Conservation (phyloP, 64 coral and sea anemone genomes). For the Trachythela sp. region DNA sequence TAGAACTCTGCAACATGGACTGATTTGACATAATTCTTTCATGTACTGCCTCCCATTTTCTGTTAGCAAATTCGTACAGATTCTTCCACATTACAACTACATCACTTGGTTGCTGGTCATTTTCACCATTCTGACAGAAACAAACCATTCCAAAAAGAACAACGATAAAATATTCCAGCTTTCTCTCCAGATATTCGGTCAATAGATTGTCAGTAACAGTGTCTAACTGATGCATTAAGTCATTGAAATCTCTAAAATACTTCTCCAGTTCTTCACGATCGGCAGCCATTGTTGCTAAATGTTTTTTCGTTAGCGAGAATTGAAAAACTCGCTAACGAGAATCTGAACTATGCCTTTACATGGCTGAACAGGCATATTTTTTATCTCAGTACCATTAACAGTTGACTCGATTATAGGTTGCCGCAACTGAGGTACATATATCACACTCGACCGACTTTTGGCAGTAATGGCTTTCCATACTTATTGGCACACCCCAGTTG, state of each 20-base stretch:
- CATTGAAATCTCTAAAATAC: conserved; percentile 10
- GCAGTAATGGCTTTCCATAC: no score
- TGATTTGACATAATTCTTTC: background rate
- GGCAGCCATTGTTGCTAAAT: background rate
- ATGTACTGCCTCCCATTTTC: background rate
- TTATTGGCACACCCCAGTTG: no score
- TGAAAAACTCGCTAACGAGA: no score
- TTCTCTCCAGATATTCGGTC: conserved; percentile 15
- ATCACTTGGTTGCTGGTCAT: background rate
- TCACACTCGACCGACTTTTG: no score
- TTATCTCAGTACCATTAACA: no score
- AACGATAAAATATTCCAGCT: conserved; percentile 28
- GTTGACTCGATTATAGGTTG: no score
- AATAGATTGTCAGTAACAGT: background rate
- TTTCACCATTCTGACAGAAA: background rate
- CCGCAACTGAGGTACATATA: no score
- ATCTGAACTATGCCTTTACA: no score
- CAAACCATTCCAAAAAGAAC: conserved; percentile 22
- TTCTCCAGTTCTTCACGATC: conserved; percentile 5
- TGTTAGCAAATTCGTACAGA: background rate
- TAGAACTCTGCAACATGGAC: background rate
- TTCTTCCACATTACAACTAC: background rate
- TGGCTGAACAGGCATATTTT: no score
- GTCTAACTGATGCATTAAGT: conserved; percentile 25
- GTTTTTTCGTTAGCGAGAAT: no score